A percentile compares a stretch with the other conserved stretches of the same genome.
These are phyloP conservation scores for Thaumatotibia leucotreta DNA, from an alignment of 1,140 invertebrate genomes.

Conservation along the genomic window DNA sequence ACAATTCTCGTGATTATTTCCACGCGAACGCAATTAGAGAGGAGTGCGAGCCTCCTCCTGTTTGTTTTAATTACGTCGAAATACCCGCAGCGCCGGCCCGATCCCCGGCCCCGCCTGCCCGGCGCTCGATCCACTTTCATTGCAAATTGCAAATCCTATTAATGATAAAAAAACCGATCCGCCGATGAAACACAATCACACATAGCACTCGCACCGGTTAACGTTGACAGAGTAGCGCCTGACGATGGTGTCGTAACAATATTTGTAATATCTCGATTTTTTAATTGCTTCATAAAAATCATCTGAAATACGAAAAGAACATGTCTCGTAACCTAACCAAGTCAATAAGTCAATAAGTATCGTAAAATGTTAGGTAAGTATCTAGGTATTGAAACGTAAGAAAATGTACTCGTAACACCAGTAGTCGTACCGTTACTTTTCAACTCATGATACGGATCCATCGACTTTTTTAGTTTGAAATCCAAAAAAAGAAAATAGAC, in stretches of 20 bases:
- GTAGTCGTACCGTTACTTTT: too few species aligned
- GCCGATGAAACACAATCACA: conserved; percentile 18
- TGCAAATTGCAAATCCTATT: conserved; percentile 67
- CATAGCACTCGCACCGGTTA: conserved; percentile 15
- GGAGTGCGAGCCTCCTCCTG: conserved; percentile 66
- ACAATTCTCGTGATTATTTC: conserved; percentile 68
- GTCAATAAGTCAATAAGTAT: too few species aligned
- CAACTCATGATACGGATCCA: too few species aligned
- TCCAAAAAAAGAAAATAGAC: too few species aligned
- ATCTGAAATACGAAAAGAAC: too few species aligned
- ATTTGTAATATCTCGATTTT: too few species aligned
- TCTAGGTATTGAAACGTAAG: too few species aligned
- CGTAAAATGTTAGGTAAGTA: too few species aligned
- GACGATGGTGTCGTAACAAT: neutral
- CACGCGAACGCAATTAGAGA: conserved; percentile 71
- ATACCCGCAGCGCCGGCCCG: conserved; percentile 41
- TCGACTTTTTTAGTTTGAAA: too few species aligned
- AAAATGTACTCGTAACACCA: too few species aligned
- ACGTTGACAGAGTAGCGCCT: neutral
- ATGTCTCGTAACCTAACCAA: too few species aligned
- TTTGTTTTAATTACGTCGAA: conserved; percentile 74
- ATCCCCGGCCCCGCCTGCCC: conserved; percentile 35
- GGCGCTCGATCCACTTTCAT: conserved; percentile 52
- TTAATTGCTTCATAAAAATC: too few species aligned
- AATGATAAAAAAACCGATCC: conserved; percentile 57